Base-by-base conservation (phyloP, 2,797 vertebrate species). In the Sebastes trivittatus region DNA sequence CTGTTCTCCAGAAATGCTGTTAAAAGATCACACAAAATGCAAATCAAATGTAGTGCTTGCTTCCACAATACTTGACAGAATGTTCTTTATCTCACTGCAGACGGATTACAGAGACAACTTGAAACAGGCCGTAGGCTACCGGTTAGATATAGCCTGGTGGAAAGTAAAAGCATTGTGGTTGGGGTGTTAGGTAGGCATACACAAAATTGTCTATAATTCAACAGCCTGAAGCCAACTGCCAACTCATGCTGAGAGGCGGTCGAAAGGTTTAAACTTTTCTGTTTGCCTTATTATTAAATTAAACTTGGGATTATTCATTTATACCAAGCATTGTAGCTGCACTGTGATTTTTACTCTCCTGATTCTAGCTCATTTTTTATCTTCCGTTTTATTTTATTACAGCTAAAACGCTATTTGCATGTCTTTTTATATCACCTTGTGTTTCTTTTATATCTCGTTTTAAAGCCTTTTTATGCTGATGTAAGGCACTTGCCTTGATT, bases 1-100 rank as follows among this genome's bases (percentile, higher is more conserved):
- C 1, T 56, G 46, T 66, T 87, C 27, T 13, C 3, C 5, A 25
- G n/a, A 77, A 80, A 75, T 20, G 3, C 2, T 79, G 49, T 74
- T 63, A 34, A 77, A 88, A 82, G 70, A 81, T 86, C 77, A 67
- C 34, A 36, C 6, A 62, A 80, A 78, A 75, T 75, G 32, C 29
- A 56, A 78, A 72, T 78, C 13, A 66, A 73, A 81, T 38, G 52
- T 14, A 49, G 46, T 23, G 67, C 34, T 60, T 14, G n/a, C 18
- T 54, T 46, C 25, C 42, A 58, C 59, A 59, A 63, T 77, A 75
- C 49, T 10, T 16, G 42, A 78, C 72, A 67, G 59, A 60, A 7
- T 38, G 65, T 75, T 80, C 72, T 63, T 66, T 32, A 64, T 9
- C 58, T 77, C 56, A 4, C 55, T 23, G 63, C n/a, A 65, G 11